Base-by-base conservation (phyloP, 2,113 vertebrate genomes). In the Lepidothrix coronata region DNA sequence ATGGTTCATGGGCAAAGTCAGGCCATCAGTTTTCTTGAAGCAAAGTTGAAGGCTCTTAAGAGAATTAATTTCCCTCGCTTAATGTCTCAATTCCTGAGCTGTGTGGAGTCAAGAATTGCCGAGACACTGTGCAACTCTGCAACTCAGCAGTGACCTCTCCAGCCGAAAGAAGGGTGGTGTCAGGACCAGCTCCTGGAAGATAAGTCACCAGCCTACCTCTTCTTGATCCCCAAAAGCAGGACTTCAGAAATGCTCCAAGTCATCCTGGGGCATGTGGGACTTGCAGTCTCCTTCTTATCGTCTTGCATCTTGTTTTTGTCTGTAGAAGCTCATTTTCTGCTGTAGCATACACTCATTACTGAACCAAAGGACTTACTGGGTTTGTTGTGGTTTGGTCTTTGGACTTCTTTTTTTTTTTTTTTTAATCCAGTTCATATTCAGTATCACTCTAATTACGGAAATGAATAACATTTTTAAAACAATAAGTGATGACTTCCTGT, bases 401-500 rank as follows among this genome's bases (percentile, higher is more conserved):
- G 18, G 17, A 6, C 14, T 30, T 43, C 39, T 25, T 44, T 37
- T 52, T 49, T 58, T 39, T n/a, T 27, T 33, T 12, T 48, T 43
- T 82, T 44, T 14, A 72, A 81, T 82, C 18, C 74, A 94, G 57
- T 96, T 95, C 88, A 94, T 95, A 86, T 61, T 95, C 95, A 88
- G 86, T 89, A 94, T 95, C 90, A 93, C 39, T 89, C 46, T 67
- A 93, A 95, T 95, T 91, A 95, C 80, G 80, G 97, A 97, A 96
- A 93, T 78, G 39, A 94, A 96, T 82, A 96, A 88, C 85, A 65
- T 96, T 96, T 94, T 92, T 28, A 88, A 97, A 97, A 91, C 95
- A 95, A 68, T 94, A 96, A 94, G 84, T 93, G 94, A 93, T 92
- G 78, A 94, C 95, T 97, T 97, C 93, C 97, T 95, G 77, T 94